phyloP scores from a whole-genome alignment of 2,113 vertebrate genomes.

The Lophochroa leadbeateri region DNA sequence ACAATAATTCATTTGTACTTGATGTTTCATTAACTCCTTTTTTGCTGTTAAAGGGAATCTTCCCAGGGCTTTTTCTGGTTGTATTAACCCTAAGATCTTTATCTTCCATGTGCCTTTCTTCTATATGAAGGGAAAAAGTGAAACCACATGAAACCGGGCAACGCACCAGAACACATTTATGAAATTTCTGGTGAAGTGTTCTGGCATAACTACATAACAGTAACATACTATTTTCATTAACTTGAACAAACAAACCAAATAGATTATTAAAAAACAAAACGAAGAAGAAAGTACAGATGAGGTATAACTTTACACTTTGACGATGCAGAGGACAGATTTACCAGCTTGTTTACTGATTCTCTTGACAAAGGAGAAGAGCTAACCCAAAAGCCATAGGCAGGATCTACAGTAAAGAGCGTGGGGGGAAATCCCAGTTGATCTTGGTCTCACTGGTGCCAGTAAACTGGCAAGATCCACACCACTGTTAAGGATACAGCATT shows the following conservation, averaged over 20 bases:
- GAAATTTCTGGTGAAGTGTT: conserved; percentile 74
- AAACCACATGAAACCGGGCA: conserved; percentile 74
- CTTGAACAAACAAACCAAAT: conserved; percentile 75
- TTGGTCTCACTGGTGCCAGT: not conserved
- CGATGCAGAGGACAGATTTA: not conserved
- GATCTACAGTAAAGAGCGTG: not conserved
- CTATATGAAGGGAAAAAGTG: conserved; percentile 47
- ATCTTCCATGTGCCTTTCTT: conserved; percentile 43
- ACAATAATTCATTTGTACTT: conserved; percentile 38
- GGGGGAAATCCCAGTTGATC: not conserved
- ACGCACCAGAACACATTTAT: conserved; percentile 68
- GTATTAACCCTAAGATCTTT: conserved; percentile 20
- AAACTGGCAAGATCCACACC: not conserved
- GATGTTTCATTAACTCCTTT: conserved; percentile 55
- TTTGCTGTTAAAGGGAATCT: conserved; percentile 11
- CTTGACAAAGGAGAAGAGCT: conserved; percentile 7
- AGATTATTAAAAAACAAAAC: conserved; percentile 63
- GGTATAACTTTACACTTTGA: conserved; percentile 44
- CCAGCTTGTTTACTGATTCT: conserved; percentile 40
- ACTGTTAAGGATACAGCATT: not conserved
- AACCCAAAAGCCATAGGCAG: not conserved
- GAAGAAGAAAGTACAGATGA: conserved; percentile 53
- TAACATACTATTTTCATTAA: conserved; percentile 77
- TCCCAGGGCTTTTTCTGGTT: not conserved
- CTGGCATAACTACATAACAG: conserved; percentile 73